These are phyloP conservation scores for Potamilus streckersoni DNA, from an alignment of 1,140 invertebrate species.

Conservation along the genomic window DNA sequence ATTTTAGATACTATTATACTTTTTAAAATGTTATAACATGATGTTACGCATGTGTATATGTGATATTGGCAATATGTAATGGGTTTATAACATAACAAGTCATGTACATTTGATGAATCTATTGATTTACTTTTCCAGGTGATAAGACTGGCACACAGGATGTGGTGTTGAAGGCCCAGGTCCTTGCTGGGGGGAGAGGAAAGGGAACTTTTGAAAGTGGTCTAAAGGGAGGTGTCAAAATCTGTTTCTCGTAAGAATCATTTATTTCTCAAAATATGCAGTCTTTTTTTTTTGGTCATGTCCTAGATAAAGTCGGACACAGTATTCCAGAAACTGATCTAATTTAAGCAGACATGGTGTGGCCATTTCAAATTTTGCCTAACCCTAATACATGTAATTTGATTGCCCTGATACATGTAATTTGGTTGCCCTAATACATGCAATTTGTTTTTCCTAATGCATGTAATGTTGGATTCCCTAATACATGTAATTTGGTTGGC, in stretches of 20 bases:
- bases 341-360: not conserved
- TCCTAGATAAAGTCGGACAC: not conserved
- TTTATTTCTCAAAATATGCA: not conserved
- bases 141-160: constrained; percentile 79
- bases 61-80: too few species aligned
- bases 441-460: too few species aligned
- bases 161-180: constrained; percentile 99
- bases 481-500: too few species aligned
- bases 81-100: not conserved
- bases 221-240: constrained; percentile 92
- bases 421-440: too few species aligned
- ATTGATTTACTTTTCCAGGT: constrained; percentile 46
- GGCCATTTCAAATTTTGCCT: too few species aligned
- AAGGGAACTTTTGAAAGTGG: constrained; percentile 92
- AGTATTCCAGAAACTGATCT: too few species aligned
- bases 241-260: constrained; percentile 58
- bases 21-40: too few species aligned
- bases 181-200: constrained; percentile 96
- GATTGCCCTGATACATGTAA: not conserved
- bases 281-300: not conserved
- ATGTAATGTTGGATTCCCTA: too few species aligned
- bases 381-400: not conserved
- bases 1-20: too few species aligned
- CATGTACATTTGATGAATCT: not conserved
- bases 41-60: too few species aligned